Percentiles rank a stretch among this genome's conserved stretches.
Conservation (phyloP, 35 echinoderm and acorn worm species). For the Acanthaster planci region DNA sequence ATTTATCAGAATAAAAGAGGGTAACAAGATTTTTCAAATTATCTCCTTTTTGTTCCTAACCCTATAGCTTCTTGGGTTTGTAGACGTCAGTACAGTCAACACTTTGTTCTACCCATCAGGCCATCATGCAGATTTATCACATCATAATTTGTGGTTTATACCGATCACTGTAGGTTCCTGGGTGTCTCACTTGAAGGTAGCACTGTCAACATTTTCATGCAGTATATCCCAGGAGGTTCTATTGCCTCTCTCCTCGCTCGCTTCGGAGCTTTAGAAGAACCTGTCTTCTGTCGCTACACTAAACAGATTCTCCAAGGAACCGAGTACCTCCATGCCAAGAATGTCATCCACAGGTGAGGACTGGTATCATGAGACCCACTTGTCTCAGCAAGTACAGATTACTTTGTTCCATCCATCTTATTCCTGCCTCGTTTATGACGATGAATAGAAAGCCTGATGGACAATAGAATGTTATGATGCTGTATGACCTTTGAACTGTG, state of each 20-base stretch:
- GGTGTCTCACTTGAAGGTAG: conserved; percentile 78
- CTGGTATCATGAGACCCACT: too few relatives aligned
- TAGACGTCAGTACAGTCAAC: too few relatives aligned
- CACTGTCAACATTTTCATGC: conserved; percentile 97
- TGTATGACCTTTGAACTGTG: too few relatives aligned
- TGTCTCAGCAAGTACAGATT: too few relatives aligned
- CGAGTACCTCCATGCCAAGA: conserved; percentile 87
- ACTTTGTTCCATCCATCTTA: too few relatives aligned
- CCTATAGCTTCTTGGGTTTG: neutral
- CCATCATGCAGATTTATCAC: too few relatives aligned
- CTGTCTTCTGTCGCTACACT: conserved; percentile 92
- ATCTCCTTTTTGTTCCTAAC: neutral
- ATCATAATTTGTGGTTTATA: too few relatives aligned
- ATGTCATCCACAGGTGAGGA: conserved; percentile 93
- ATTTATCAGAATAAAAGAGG: too few relatives aligned
- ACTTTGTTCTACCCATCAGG: neutral
- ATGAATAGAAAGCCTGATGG: too few relatives aligned
- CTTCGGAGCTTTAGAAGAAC: conserved; percentile 90
- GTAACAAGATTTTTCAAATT: too few relatives aligned
- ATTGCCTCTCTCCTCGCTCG: conserved; percentile 85
- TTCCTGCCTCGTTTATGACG: too few relatives aligned
- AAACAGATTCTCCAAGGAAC: conserved; percentile 86
- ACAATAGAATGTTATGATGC: too few relatives aligned
- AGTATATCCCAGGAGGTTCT: conserved; percentile 89
- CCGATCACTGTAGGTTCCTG: conserved; percentile 49